Percentiles rank a stretch among this genome's conserved stretches.
phyloP scores from a whole-genome alignment of 2,888 invertebrate genomes.

The Cephus pygmeus region DNA sequence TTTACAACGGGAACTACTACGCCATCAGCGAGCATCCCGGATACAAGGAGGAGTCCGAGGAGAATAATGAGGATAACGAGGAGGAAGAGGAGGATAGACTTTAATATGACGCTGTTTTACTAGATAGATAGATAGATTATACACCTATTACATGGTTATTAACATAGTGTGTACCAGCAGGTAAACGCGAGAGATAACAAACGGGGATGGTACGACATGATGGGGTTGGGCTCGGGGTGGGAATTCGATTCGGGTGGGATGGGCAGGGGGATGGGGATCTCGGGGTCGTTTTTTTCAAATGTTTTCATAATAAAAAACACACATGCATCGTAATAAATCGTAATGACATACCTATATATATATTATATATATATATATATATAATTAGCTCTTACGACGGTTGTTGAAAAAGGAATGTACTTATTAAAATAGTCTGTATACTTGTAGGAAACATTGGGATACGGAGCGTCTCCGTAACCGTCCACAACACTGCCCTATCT shows the following conservation, averaged over 20 bases:
- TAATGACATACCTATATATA: constrained; percentile 39
- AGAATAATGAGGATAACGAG: constrained; percentile 84
- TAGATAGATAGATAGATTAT: constrained; percentile 56
- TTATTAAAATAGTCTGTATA: constrained; percentile 62
- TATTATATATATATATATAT: constrained; percentile 25
- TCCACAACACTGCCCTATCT: constrained; percentile 64
- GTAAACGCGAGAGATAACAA: constrained; percentile 16
- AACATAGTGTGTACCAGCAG: constrained; percentile 40
- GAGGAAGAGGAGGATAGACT: constrained; percentile 81
- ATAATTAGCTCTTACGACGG: constrained; percentile 60
- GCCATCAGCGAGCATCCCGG: constrained; percentile 95
- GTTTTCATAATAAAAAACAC: constrained; percentile 46
- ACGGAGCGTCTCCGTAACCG: constrained; percentile 63
- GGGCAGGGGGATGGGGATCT: constrained; percentile 12
- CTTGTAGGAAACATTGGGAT: constrained; percentile 62
- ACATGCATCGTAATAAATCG: constrained; percentile 43
- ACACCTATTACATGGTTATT: constrained; percentile 57
- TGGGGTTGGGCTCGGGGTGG: constrained; percentile 7
- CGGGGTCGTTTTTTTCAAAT: constrained; percentile 45
- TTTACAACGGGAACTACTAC: constrained; percentile 95
- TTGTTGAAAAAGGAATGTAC: constrained; percentile 59
- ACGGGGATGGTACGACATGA: constrained; percentile 11
- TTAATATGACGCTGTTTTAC: constrained; percentile 61
- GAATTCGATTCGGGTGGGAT: constrained; percentile 7
- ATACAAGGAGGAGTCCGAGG: constrained; percentile 90